Evolutionary conservation across 2,113 vertebrate genomes (phyloP).

Genomic region (Menura novaehollandiae): DNA sequence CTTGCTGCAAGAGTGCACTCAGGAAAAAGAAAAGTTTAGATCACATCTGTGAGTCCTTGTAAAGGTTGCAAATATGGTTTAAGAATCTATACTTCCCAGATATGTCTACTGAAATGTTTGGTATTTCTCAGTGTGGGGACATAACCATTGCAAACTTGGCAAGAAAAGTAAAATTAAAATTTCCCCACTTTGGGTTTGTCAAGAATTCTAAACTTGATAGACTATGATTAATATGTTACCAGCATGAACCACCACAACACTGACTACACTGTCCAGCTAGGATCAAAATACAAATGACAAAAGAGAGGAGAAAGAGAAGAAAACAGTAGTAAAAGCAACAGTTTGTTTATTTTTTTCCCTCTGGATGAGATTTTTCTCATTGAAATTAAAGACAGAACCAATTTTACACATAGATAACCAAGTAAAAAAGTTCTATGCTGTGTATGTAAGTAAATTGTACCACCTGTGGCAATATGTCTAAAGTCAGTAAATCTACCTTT

Average conservation of each 20-base stretch:
- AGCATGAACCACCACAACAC: not conserved
- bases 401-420: not conserved
- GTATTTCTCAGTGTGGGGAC: not conserved
- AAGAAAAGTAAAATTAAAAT: not conserved
- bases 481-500: not conserved
- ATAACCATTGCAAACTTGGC: not conserved
- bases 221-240: not conserved
- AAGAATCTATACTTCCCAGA: not conserved
- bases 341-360: not conserved
- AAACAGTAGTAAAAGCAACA: not conserved
- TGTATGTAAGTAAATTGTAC: not conserved
- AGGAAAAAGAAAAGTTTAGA: not conserved
- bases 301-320: not conserved
- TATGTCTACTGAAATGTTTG: not conserved
- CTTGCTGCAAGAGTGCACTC: not conserved
- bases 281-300: not conserved
- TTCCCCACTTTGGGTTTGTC: not conserved
- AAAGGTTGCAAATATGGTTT: not conserved
- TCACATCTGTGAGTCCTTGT: not conserved
- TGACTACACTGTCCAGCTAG: not conserved
- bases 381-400: not conserved
- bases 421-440: not conserved
- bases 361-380: not conserved
- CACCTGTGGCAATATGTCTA: rapidly evolving
- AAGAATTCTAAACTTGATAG: not conserved